Evolutionary conservation across 2,888 invertebrate genomes (phyloP).

Genomic region (Heliconius charithonia): DNA sequence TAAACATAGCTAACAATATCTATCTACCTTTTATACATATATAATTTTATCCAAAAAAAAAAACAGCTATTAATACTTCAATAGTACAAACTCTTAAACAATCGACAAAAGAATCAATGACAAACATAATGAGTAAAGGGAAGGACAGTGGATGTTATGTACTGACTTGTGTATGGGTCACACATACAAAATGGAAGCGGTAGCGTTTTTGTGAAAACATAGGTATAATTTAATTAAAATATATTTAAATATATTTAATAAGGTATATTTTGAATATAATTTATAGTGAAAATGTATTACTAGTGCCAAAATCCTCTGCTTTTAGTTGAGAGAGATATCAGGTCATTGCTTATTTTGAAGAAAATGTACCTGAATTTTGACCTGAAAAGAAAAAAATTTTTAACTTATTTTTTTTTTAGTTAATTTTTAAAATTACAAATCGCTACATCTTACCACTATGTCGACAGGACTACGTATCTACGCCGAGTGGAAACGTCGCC

Average conservation of each 20-base stretch:
- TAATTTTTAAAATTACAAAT: not conserved
- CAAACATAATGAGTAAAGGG: constrained; percentile 41
- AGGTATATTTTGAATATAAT: too few relatives aligned
- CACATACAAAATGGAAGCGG: constrained; percentile 11
- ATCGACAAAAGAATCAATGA: constrained; percentile 44
- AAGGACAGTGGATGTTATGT: constrained; percentile 45
- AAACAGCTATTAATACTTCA: not conserved
- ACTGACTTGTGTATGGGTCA: not conserved
- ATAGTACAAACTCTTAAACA: constrained; percentile 26
- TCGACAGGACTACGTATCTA: constrained; percentile 2
- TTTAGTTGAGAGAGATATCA: too few relatives aligned
- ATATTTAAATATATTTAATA: too few relatives aligned
- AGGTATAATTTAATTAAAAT: too few relatives aligned
- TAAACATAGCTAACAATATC: not conserved
- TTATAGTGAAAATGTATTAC: too few relatives aligned
- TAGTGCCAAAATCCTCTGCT: not conserved
- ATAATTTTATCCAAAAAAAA: constrained; percentile 10
- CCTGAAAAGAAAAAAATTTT: too few relatives aligned
- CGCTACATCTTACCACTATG: not conserved
- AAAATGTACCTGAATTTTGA: too few relatives aligned
- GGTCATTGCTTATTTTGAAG: too few relatives aligned
- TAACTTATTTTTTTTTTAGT: not conserved
- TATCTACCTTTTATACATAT: not conserved
- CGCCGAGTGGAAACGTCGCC: constrained; percentile 36
- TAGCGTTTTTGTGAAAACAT: not conserved